Percentiles rank a stretch among this genome's conserved stretches.
Evolutionary conservation across 2,797 vertebrate genomes (phyloP).

Genomic region (Chaenodraco wilsoni): DNA sequence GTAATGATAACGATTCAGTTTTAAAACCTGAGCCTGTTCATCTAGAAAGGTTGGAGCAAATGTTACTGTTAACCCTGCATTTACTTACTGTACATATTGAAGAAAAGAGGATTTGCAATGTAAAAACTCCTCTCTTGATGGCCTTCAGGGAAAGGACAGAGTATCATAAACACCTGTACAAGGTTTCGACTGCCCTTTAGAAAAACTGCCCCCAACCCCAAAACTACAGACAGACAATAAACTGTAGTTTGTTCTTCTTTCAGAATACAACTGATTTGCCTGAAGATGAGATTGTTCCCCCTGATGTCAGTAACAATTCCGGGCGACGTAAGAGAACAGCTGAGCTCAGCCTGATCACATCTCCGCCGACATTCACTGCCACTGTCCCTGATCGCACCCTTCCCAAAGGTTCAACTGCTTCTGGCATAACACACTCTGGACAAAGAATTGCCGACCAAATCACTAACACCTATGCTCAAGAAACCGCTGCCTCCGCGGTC

Average conservation of each 20-base stretch:
- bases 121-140: neutral
- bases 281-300: constrained; percentile 68
- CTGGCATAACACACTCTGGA: constrained; percentile 44
- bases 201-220: neutral
- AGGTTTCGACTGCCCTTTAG: neutral
- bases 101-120: neutral
- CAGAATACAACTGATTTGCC: constrained; percentile 78
- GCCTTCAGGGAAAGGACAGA: neutral
- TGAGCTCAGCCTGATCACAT: constrained; percentile 80
- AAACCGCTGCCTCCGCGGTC: constrained; percentile 15
- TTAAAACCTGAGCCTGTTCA: neutral
- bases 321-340: constrained; percentile 85
- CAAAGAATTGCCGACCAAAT: constrained; percentile 25
- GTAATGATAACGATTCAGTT: neutral
- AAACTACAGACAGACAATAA: neutral
- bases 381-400: constrained; percentile 68
- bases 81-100: neutral
- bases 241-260: constrained; percentile 16
- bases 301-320: constrained; percentile 50
- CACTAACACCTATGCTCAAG: constrained; percentile 19
- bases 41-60: neutral
- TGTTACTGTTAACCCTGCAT: neutral
- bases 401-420: constrained; percentile 60
- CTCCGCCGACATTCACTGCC: constrained; percentile 79
- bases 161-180: neutral